Percentiles rank a stretch among this genome's conserved stretches.
Conservation (phyloP, 2,888 invertebrate species). For the Hybos culiciformis region DNA sequence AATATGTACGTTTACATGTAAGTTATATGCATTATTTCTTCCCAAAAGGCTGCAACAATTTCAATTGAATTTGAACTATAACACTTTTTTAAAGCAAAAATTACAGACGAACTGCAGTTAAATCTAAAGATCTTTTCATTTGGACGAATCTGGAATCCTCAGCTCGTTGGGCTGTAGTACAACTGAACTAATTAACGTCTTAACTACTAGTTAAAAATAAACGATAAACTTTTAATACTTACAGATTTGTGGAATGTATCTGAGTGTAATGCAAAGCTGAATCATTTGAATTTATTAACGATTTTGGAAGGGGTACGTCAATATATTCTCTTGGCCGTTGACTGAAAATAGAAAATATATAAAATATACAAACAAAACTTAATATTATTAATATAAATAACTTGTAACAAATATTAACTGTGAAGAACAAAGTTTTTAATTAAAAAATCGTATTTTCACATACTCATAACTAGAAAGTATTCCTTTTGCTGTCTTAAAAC, state of each 20-base stretch:
- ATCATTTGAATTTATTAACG: slow-evolving; percentile 26
- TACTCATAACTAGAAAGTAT: slow-evolving; percentile 12
- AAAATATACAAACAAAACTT: background rate
- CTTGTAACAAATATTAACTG: background rate
- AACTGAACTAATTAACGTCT: too few species aligned
- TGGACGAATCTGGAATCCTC: too few species aligned
- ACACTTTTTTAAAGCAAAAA: too few species aligned
- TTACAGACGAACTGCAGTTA: too few species aligned
- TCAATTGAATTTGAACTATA: too few species aligned
- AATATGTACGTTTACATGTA: too few species aligned
- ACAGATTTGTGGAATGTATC: slow-evolving; percentile 24
- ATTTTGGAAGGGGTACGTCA: slow-evolving; percentile 36
- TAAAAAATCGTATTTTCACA: slow-evolving; percentile 1
- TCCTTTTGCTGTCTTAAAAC: slow-evolving; percentile 11
- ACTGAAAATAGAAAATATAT: slow-evolving; percentile 15
- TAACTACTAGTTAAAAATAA: too few species aligned
- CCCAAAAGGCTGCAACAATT: too few species aligned
- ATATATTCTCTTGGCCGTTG: slow-evolving; percentile 33
- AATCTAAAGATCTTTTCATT: too few species aligned
- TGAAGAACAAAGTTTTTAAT: background rate
- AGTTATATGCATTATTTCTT: too few species aligned
- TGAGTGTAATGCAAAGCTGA: slow-evolving; percentile 38
- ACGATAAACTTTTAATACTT: slow-evolving; percentile 9
- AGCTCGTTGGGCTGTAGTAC: too few species aligned
- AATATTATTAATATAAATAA: background rate